These are phyloP conservation scores for Patella vulgata DNA, from an alignment of 1,140 invertebrate genomes.

Conservation along the genomic window DNA sequence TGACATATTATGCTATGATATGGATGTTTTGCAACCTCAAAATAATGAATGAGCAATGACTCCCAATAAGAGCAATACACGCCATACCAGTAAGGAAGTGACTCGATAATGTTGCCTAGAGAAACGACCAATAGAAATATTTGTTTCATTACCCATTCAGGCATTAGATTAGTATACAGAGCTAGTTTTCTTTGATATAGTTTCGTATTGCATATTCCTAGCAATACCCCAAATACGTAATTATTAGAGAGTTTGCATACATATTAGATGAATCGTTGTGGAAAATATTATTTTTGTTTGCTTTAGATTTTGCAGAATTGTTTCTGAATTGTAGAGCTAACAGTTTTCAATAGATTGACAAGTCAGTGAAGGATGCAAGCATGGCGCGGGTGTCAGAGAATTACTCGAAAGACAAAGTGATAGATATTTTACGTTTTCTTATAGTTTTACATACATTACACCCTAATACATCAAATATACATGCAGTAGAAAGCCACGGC, in stretches of 20 bases:
- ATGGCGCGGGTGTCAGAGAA: constrained; percentile 62
- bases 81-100: constrained; percentile 26
- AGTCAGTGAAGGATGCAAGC: constrained; percentile 31
- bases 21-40: too few species aligned
- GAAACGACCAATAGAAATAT: constrained; percentile 26
- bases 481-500: constrained; percentile 63
- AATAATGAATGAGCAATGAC: too few species aligned
- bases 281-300: too few species aligned
- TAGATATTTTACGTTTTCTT: constrained; percentile 59
- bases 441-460: constrained; percentile 58
- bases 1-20: too few species aligned
- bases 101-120: constrained; percentile 38
- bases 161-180: neutral
- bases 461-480: constrained; percentile 48
- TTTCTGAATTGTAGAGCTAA: too few species aligned
- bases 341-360: too few species aligned
- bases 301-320: too few species aligned
- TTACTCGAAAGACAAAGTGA: constrained; percentile 55
- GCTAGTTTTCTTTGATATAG: constrained; percentile 11
- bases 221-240: neutral
- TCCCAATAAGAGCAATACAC: too few species aligned
- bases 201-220: constrained; percentile 29
- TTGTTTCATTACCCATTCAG: constrained; percentile 1
- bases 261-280: too few species aligned
- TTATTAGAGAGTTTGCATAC: too few species aligned